Evolutionary conservation across 2,888 invertebrate species (phyloP).

Genomic region (Drosophila falleni): DNA sequence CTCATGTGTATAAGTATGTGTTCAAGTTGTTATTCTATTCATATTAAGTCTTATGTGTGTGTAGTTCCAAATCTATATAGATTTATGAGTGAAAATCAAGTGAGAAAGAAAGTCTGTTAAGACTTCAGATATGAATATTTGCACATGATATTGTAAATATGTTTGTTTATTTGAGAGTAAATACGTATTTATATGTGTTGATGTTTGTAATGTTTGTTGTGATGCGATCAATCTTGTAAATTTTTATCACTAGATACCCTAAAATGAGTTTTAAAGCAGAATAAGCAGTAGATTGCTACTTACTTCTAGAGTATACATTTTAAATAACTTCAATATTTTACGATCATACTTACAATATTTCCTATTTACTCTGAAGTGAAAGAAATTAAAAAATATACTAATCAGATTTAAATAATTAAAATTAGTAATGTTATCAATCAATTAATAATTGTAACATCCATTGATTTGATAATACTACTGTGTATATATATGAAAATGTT

Average conservation of each 20-base stretch:
- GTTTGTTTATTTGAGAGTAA: not conserved
- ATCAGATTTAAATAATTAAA: no score
- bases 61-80: constrained; percentile 3
- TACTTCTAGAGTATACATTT: no score
- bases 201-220: not conserved
- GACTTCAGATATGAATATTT: constrained; percentile 4
- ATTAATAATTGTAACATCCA: no score
- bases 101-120: constrained; percentile 4
- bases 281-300: no score
- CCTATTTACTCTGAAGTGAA: not conserved
- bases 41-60: constrained; percentile 1
- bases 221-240: not conserved
- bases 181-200: not conserved
- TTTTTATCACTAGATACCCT: not conserved
- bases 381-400: not conserved
- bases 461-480: no score
- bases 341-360: not conserved
- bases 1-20: not conserved
- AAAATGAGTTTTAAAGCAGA: not conserved
- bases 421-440: no score
- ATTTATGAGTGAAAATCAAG: constrained; percentile 14
- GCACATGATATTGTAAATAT: not conserved
- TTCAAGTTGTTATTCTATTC: constrained; percentile 1
- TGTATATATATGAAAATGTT: no score
- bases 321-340: not conserved